These are phyloP conservation scores for Sprattus sprattus DNA, from an alignment of 2,113 vertebrate genomes.

Conservation along the genomic window DNA sequence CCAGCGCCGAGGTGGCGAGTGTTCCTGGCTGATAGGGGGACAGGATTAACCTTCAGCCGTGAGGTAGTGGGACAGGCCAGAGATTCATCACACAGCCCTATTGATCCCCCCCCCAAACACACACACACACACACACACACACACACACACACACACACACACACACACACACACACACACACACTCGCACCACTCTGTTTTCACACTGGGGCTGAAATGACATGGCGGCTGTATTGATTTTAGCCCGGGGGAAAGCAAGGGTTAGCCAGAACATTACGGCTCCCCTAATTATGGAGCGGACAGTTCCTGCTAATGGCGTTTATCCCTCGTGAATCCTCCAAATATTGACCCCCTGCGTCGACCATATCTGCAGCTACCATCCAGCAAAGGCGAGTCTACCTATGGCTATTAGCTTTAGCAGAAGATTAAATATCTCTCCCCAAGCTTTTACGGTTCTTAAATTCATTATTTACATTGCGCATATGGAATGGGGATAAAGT, in stretches of 20 bases:
- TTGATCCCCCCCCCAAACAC: slow-evolving; percentile 38
- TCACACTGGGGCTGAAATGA: slow-evolving; percentile 42
- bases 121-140: background rate
- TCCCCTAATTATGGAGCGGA: slow-evolving; percentile 33
- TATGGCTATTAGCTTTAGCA: background rate
- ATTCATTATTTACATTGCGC: background rate
- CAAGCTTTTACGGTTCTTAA: background rate
- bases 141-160: background rate
- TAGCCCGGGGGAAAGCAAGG: slow-evolving; percentile 19
- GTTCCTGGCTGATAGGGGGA: slow-evolving; percentile 33
- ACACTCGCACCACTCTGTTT: slow-evolving; percentile 3
- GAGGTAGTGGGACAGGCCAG: slow-evolving; percentile 25
- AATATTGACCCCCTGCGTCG: slow-evolving; percentile 22
- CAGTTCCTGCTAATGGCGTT: slow-evolving; percentile 22
- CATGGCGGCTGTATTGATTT: slow-evolving; percentile 44
- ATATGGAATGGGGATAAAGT: background rate
- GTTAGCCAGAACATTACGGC: slow-evolving; percentile 18
- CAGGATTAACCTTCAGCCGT: slow-evolving; percentile 44
- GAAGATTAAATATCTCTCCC: background rate
- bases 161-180: slow-evolving; percentile 20
- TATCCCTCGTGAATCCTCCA: slow-evolving; percentile 18
- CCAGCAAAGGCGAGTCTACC: background rate
- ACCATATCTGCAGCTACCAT: too few species aligned
- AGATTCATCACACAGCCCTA: slow-evolving; percentile 41
- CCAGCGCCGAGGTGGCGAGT: slow-evolving; percentile 15